Evolutionary conservation across 2,797 vertebrate species (phyloP), one percentile per base, ranked within the genome.

Genomic region (Labroides dimidiatus): DNA sequence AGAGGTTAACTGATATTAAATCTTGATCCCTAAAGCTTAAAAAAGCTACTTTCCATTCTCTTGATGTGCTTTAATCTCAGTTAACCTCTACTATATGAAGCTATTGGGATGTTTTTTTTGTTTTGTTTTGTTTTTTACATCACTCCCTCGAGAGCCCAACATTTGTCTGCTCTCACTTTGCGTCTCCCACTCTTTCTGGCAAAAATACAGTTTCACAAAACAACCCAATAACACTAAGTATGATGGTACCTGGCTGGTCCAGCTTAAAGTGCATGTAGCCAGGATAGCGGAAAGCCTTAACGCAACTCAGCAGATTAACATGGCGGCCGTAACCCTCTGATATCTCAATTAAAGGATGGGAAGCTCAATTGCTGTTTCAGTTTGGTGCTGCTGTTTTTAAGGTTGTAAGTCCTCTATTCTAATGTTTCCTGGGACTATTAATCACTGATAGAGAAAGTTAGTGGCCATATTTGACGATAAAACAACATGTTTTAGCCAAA

Each of bases 41-140:
- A 41, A 43, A 24, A 16, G 39, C 65, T 37, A 57, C 37, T 6
- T 19, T 8, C 7, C 8, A 4, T 33, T 33, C 12, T 51, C 47
- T 33, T 3, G 1, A 63, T 36, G 20, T 2, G 3, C 52, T n/a
- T 82, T 82, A 86, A 86, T 86, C 69, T 92, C 92, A 91, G 92
- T 93, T 86, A 86, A 94, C 93, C 93, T 94, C 94, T 94, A 88
- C 87, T 91, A 92, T 94, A 93, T 92, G 75, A 92, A 89, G 94
- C 92, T 94, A 94, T 94, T 94, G 94, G 93, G 93, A 87, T 93
- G 88, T 92, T 93, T 88, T 63, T 27, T 39, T 15, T 52, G n/a
- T 55, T 47, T 17, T 10, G 57, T 65, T 39, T 14, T 52, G n/a
- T 55, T 47, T 17, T 10, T 73, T 64, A 30, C 47, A 62, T 30